Evolutionary conservation across 2,797 vertebrate genomes (phyloP).

Genomic region (Erpetoichthys calabaricus): DNA sequence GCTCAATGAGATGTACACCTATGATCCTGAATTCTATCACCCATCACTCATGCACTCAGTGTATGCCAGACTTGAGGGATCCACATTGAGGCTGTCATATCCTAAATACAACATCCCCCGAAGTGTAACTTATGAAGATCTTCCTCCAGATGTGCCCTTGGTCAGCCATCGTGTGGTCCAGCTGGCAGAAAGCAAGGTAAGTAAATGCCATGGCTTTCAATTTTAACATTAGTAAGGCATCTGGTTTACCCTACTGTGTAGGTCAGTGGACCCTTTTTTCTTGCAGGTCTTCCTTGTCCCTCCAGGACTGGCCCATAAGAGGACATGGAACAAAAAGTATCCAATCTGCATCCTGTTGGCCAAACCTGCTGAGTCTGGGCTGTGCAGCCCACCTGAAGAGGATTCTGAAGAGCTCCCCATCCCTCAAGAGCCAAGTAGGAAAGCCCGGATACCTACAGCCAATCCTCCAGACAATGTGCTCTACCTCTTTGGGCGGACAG

Average conservation of each 20-base stretch:
- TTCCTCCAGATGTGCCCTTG: slow-evolving; percentile 40
- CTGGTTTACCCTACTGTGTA: too few relatives aligned
- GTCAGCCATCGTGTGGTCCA: slow-evolving; percentile 49
- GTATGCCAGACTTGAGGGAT: slow-evolving; percentile 57
- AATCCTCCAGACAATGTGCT: slow-evolving; percentile 32
- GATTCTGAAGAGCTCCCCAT: slow-evolving; percentile 16
- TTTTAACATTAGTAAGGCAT: too few relatives aligned
- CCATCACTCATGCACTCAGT: slow-evolving; percentile 62
- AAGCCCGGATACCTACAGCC: slow-evolving; percentile 7
- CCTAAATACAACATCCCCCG: slow-evolving; percentile 57
- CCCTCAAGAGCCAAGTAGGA: not conserved
- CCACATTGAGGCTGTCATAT: slow-evolving; percentile 56
- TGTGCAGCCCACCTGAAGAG: slow-evolving; percentile 16
- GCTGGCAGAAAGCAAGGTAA: slow-evolving; percentile 60
- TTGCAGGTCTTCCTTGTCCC: slow-evolving; percentile 67
- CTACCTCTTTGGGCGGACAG: slow-evolving; percentile 71
- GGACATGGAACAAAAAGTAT: slow-evolving; percentile 81
- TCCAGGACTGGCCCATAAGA: slow-evolving; percentile 60
- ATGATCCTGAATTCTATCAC: slow-evolving; percentile 65
- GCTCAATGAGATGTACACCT: slow-evolving; percentile 67
- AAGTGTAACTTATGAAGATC: slow-evolving; percentile 57
- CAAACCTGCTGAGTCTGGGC: not conserved
- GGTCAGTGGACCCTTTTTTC: slow-evolving; percentile 2
- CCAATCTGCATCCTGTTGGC: slow-evolving; percentile 68
- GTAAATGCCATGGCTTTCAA: not conserved